phyloP scores from a whole-genome alignment of 2,888 invertebrate genomes.

The Leptinotarsa juncta region DNA sequence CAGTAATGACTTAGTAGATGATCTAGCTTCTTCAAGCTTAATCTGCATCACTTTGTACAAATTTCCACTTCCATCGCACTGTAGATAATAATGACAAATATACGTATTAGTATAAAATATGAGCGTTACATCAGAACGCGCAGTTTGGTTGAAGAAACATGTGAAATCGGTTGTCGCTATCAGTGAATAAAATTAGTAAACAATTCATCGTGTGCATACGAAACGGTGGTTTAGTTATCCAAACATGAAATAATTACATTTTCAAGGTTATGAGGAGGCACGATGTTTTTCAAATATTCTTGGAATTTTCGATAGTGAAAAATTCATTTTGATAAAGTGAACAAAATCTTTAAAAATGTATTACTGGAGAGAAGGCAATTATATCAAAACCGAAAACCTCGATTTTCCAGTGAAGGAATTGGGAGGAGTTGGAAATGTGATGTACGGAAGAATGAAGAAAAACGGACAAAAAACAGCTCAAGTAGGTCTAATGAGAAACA shows the following conservation, averaged over 20 bases:
- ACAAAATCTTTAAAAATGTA: conserved; percentile 28
- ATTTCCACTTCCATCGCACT: conserved; percentile 1
- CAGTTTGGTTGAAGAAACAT: neutral
- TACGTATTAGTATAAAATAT: conserved; percentile 13
- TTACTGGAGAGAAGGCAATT: conserved; percentile 37
- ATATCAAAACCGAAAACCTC: conserved; percentile 39
- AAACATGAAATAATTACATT: conserved; percentile 26
- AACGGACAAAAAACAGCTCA: conserved; percentile 54
- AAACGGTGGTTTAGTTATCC: conserved; percentile 12
- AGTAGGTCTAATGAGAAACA: conserved; percentile 46
- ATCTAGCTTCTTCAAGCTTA: no score
- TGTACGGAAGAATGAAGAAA: conserved; percentile 54
- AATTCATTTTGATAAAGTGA: neutral
- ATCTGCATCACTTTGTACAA: neutral
- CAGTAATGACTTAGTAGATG: no score
- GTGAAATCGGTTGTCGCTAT: conserved; percentile 7
- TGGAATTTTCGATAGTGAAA: neutral
- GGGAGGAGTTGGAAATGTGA: conserved; percentile 56
- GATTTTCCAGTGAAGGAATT: conserved; percentile 24
- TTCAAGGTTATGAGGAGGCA: conserved; percentile 25
- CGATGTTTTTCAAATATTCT: conserved; percentile 15
- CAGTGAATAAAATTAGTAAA: conserved; percentile 15
- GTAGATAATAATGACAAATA: conserved; percentile 12
- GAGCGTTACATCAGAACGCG: conserved; percentile 2
- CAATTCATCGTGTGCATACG: conserved; percentile 16